These are phyloP conservation scores for Melanchra persicariae DNA, from an alignment of 2,888 invertebrate species.

Conservation along the genomic window DNA sequence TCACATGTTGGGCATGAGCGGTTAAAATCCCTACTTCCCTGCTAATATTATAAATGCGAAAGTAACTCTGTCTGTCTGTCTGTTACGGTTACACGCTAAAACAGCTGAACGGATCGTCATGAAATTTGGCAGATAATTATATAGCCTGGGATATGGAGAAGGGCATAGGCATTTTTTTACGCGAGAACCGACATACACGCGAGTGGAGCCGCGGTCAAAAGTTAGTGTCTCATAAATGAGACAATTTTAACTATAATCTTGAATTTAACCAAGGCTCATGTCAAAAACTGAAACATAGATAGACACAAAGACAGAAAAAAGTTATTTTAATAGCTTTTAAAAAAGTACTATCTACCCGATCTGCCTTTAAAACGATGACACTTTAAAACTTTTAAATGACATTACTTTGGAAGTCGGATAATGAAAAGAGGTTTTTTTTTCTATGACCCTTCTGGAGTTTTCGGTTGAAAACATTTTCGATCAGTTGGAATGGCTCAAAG, in stretches of 20 bases:
- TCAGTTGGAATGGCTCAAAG: constrained; percentile 11
- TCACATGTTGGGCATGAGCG: too few species aligned
- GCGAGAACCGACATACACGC: too few species aligned
- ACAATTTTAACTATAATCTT: neutral
- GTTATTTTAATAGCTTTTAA: constrained; percentile 47
- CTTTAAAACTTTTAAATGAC: constrained; percentile 59
- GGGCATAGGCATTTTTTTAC: too few species aligned
- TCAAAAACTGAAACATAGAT: constrained; percentile 9
- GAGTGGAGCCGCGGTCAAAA: too few species aligned
- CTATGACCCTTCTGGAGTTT: constrained; percentile 26
- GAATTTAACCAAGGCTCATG: neutral
- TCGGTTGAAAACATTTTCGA: constrained; percentile 30
- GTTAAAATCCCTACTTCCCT: too few species aligned
- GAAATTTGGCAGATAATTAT: too few species aligned
- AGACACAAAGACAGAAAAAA: constrained; percentile 13
- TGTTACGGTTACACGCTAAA: too few species aligned
- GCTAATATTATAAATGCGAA: too few species aligned
- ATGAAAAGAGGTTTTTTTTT: constrained; percentile 36
- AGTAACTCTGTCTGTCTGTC: too few species aligned
- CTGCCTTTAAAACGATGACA: constrained; percentile 56
- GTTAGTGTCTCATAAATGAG: rapidly evolving
- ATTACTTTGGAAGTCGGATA: constrained; percentile 62
- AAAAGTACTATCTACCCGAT: constrained; percentile 51
- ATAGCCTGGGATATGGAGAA: too few species aligned
- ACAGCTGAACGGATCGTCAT: too few species aligned